These are phyloP conservation scores for Drosophila macrospina DNA, from an alignment of 2,888 invertebrate genomes.

Conservation along the genomic window DNA sequence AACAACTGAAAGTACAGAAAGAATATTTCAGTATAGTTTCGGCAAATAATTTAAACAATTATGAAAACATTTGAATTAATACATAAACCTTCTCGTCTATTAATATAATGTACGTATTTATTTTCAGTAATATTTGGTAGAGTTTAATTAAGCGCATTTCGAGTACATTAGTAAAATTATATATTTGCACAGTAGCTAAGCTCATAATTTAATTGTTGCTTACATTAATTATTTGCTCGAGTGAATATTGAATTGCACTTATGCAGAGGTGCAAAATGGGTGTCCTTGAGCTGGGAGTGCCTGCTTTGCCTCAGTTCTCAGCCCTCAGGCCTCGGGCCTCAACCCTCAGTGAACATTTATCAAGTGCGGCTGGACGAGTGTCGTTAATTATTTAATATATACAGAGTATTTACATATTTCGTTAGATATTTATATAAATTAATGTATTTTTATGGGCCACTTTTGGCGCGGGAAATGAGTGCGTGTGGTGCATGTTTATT, in stretches of 20 bases:
- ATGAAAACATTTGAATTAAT: too few species aligned
- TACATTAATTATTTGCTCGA: slow-evolving; percentile 28
- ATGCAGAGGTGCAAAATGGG: slow-evolving; percentile 13
- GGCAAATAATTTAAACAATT: too few species aligned
- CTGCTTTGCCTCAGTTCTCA: slow-evolving; percentile 3
- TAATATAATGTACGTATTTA: too few species aligned
- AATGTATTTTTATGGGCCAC: slow-evolving; percentile 15
- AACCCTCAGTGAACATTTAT: slow-evolving; percentile 50
- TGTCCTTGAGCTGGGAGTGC: slow-evolving; percentile 8
- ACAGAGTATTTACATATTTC: neutral
- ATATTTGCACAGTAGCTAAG: neutral
- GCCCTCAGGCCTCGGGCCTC: slow-evolving; percentile 5
- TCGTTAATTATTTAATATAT: slow-evolving; percentile 59
- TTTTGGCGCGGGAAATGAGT: slow-evolving; percentile 45
- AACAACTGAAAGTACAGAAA: too few species aligned
- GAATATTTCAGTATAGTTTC: too few species aligned
- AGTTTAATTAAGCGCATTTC: too few species aligned
- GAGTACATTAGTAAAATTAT: neutral
- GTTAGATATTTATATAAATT: slow-evolving; percentile 9
- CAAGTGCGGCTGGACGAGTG: slow-evolving; percentile 55
- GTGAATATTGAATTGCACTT: slow-evolving; percentile 25
- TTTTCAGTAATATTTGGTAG: too few species aligned
- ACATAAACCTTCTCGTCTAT: too few species aligned
- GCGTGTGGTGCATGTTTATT: slow-evolving; percentile 61
- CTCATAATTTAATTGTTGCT: slow-evolving; percentile 29